Evolutionary conservation across 1,140 invertebrate genomes (phyloP).

Genomic region (Ceratoteleas bidentatus): DNA sequence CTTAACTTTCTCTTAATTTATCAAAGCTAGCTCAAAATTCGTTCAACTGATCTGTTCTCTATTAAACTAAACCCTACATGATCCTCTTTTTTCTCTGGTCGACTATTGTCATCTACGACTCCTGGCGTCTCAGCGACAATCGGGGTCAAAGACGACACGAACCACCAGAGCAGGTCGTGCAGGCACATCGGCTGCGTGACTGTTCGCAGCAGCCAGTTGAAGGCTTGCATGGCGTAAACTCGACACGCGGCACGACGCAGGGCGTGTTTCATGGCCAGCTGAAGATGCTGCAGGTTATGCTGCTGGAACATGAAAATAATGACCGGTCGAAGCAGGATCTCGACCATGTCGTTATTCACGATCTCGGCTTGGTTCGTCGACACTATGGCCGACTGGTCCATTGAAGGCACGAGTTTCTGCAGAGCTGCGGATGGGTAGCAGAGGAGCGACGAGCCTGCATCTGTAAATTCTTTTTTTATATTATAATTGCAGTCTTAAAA

Average conservation of each 20-base stretch:
- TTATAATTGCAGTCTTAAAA: too few species aligned
- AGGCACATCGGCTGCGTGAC: constrained; percentile 94
- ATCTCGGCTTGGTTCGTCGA: constrained; percentile 75
- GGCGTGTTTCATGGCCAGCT: constrained; percentile 91
- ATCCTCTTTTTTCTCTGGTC: constrained; percentile 82
- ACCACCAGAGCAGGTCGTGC: constrained; percentile 98
- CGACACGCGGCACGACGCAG: constrained; percentile 91
- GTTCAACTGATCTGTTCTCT: not conserved
- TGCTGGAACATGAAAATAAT: constrained; percentile 92
- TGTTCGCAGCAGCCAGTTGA: constrained; percentile 96
- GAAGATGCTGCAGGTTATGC: constrained; percentile 90
- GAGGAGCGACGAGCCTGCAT: constrained; percentile 88
- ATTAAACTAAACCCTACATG: constrained; percentile 71
- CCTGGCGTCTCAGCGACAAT: constrained; percentile 74
- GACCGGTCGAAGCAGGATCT: constrained; percentile 85
- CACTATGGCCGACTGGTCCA: constrained; percentile 82
- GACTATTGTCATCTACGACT: constrained; percentile 81
- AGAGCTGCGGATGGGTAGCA: constrained; percentile 92
- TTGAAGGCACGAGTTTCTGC: constrained; percentile 86
- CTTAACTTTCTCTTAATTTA: too few species aligned
- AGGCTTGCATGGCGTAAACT: constrained; percentile 94
- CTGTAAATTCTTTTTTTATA: constrained; percentile 7
- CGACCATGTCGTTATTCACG: constrained; percentile 76
- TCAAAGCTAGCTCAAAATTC: too few species aligned
- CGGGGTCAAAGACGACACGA: constrained; percentile 88